A percentile compares a stretch with the other conserved stretches of the same genome.
Conservation (phyloP, 2,113 vertebrate species). For the Chitala chitala region DNA sequence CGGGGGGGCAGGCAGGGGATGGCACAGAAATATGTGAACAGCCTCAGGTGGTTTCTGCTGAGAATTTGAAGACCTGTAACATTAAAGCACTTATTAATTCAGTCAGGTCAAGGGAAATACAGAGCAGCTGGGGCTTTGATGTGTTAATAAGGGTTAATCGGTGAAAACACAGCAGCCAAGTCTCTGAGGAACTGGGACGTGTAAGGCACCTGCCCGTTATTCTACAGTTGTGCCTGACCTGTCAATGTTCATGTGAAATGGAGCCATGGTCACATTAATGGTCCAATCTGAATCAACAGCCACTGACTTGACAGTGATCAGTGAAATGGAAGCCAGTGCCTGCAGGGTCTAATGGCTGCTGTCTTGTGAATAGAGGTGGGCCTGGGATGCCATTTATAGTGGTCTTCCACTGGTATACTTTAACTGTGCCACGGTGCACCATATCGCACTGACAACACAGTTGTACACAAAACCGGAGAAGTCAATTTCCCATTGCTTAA, state of each 20-base stretch:
- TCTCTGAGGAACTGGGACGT: no score
- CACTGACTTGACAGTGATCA: not conserved
- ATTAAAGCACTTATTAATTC: not conserved
- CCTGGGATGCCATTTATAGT: not conserved
- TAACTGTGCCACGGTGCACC: no score
- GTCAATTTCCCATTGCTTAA: no score
- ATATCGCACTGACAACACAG: no score
- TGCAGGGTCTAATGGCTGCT: constrained; percentile 10
- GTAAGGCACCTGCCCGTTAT: not conserved
- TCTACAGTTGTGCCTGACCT: not conserved
- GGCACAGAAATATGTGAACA: not conserved
- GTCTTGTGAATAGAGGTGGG: not conserved
- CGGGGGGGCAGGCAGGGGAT: not conserved
- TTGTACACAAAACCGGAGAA: no score
- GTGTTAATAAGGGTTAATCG: constrained; percentile 1
- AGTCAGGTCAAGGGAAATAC: not conserved
- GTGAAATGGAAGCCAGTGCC: not conserved
- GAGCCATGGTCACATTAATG: not conserved
- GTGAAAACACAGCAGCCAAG: not conserved
- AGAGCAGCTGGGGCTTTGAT: constrained; percentile 14
- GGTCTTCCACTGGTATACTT: not conserved
- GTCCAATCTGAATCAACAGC: not conserved
- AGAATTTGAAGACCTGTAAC: not conserved
- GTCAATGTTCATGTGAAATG: not conserved
- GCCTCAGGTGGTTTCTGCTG: not conserved